A percentile compares a stretch with the other conserved stretches of the same genome.
These are phyloP conservation scores for Anastatus disparis DNA, from an alignment of 1,140 invertebrate species.

Conservation along the genomic window DNA sequence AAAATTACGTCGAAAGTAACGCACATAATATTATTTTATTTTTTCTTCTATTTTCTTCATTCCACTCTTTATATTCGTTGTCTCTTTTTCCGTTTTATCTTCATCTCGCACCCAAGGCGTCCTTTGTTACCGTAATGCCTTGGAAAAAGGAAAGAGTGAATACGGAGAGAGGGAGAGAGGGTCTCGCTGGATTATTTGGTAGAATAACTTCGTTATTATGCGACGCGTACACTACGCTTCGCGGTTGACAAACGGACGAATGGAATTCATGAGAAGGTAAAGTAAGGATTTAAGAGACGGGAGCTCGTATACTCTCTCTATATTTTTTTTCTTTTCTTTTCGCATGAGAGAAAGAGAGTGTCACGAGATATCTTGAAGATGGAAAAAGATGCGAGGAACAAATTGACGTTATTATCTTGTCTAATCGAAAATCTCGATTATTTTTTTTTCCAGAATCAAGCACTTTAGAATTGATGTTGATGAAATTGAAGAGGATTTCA, in stretches of 20 bases:
- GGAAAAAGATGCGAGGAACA: too few relatives aligned
- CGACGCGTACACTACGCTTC: not conserved
- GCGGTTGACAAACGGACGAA: not conserved
- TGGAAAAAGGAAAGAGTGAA: too few relatives aligned
- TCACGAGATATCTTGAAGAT: too few relatives aligned
- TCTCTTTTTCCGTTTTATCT: not conserved
- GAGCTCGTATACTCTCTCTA: too few relatives aligned
- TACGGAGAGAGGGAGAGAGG: too few relatives aligned
- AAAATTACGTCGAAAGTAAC: not conserved
- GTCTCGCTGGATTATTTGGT: not conserved
- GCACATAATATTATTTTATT: not conserved
- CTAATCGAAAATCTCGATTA: too few relatives aligned
- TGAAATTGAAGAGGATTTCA: too few relatives aligned
- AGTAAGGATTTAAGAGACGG: not conserved
- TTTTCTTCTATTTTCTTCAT: not conserved
- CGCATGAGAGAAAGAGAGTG: too few relatives aligned
- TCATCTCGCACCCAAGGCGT: not conserved
- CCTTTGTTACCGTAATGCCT: not conserved
- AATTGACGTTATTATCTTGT: too few relatives aligned
- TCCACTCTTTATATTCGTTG: not conserved
- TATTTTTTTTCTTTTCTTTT: too few relatives aligned
- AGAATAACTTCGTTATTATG: conserved; percentile 6
- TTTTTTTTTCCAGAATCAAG: too few relatives aligned
- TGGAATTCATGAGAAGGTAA: not conserved
- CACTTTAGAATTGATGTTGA: too few relatives aligned